Conservation (phyloP, 2,888 invertebrate species). For the Torymus tubicola region DNA sequence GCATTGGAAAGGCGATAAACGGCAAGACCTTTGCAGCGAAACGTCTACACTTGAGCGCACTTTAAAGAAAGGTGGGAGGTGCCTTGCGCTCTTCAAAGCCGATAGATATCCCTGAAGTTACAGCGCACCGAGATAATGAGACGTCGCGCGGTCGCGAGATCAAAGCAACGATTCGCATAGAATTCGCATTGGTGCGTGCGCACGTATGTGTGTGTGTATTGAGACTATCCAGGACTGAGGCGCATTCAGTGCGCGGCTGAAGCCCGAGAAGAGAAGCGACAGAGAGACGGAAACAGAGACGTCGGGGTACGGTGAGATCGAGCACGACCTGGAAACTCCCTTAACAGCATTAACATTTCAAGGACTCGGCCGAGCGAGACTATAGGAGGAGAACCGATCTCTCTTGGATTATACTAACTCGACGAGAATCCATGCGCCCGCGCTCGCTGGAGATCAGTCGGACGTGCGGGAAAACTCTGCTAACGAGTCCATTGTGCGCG, state of each 20-base stretch:
- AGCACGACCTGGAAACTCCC: conserved; percentile 66
- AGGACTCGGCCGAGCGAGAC: conserved; percentile 62
- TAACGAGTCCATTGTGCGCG: no score
- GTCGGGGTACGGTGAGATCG: conserved; percentile 19
- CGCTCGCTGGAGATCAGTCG: not conserved
- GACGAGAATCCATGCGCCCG: not conserved
- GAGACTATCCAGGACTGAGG: no score
- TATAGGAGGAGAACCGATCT: conserved; percentile 62
- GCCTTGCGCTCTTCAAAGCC: no score
- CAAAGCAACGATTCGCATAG: not conserved
- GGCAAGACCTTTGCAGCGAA: no score
- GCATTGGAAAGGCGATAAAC: no score
- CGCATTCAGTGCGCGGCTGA: not conserved
- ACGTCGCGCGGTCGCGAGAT: no score
- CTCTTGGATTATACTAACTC: conserved; percentile 60
- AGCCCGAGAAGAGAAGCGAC: not conserved
- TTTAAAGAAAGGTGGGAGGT: no score
- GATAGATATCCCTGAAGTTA: no score
- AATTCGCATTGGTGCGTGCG: not conserved
- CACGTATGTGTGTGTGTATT: no score
- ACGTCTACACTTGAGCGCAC: no score
- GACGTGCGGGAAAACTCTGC: not conserved
- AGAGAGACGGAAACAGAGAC: not conserved
- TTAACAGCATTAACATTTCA: conserved; percentile 72
- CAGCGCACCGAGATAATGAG: no score